phyloP scores from a whole-genome alignment of 2,797 vertebrate genomes.

The Fringilla coelebs region DNA sequence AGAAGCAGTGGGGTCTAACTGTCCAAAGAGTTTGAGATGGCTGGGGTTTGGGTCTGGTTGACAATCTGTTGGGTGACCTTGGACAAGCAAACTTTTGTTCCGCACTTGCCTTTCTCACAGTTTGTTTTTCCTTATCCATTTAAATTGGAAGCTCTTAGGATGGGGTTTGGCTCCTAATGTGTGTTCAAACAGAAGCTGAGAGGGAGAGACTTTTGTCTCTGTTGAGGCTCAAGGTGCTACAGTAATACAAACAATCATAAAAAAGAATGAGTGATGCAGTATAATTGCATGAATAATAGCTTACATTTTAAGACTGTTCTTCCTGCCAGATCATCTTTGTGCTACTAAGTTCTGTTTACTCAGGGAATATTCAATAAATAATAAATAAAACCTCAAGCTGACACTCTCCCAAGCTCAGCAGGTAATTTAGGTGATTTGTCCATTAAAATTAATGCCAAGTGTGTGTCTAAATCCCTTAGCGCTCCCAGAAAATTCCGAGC shows the following conservation, averaged over 20 bases:
- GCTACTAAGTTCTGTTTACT: constrained; percentile 54
- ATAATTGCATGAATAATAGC: constrained; percentile 47
- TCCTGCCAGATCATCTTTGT: constrained; percentile 31
- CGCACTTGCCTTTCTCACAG: not conserved
- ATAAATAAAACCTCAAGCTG: constrained; percentile 48
- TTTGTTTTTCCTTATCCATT: constrained; percentile 16
- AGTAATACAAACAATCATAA: constrained; percentile 40
- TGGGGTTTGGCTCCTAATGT: not conserved
- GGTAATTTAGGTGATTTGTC: constrained; percentile 23
- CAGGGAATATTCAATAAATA: constrained; percentile 61
- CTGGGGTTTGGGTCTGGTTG: not conserved
- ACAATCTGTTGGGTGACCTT: not conserved
- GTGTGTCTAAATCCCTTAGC: not conserved
- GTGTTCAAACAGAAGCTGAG: constrained; percentile 24
- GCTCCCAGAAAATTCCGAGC: not conserved
- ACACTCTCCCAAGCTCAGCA: constrained; percentile 18
- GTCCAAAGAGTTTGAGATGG: not conserved
- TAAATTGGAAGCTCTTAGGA: not conserved
- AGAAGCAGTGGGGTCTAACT: not conserved
- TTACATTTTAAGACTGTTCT: not conserved
- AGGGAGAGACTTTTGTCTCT: not conserved
- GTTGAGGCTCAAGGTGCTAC: constrained; percentile 36
- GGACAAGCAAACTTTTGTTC: not conserved
- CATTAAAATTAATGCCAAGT: constrained; percentile 50
- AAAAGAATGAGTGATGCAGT: not conserved